Base-by-base conservation (phyloP, 2,113 vertebrate species). In the Anthoscopus minutus region DNA sequence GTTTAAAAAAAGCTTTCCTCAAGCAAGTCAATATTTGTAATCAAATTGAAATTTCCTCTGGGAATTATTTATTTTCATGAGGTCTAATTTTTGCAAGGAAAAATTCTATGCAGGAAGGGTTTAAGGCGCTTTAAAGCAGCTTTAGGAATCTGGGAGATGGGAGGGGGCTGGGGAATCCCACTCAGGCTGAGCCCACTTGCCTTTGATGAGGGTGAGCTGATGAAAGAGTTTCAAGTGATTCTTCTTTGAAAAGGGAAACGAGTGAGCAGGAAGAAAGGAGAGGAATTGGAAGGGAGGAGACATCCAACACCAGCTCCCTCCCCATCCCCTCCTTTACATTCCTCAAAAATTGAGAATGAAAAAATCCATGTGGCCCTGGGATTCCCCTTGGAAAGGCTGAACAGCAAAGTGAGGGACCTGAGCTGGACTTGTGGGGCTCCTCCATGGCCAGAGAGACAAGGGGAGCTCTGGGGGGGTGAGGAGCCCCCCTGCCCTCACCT, bases 21-120 rank as follows among this genome's bases (percentile, higher is more conserved):
- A 23, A 96, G 94, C 94, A 96, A 96, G 96, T 96, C 95, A 96
- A 96, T 95, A 96, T 95, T 96, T 96, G 92, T 96, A 96, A 96
- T 96, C 96, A 96, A 96, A 96, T 94, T 80, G 86, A 95, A 95
- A 96, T 96, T 96, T 96, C 94, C 95, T 86, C 60, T 86, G 94
- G 94, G 96, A 96, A 92, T 96, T 92, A 93, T 92, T 95, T 96
- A 90, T 93, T 96, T 96, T 95, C 86, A 93, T 56, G 86, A 96
- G 76, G 86, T 53, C 67, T 95, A 90, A 95, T 94, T 96, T 94
- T 96, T 96, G 76, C 91, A 58, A 31, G 76, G 82, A 38, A 93
- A 89, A 93, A 88, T 89, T 87, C 62, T 82, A 6, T 0, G 0
- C 53, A 67, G 64, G 76, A 73, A 73, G 47, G 67, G 84, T 94